Percentiles rank a stretch among this genome's conserved stretches.
These are phyloP conservation scores for Actenoides lindsayi DNA, from an alignment of 2,113 vertebrate genomes.

Conservation along the genomic window DNA sequence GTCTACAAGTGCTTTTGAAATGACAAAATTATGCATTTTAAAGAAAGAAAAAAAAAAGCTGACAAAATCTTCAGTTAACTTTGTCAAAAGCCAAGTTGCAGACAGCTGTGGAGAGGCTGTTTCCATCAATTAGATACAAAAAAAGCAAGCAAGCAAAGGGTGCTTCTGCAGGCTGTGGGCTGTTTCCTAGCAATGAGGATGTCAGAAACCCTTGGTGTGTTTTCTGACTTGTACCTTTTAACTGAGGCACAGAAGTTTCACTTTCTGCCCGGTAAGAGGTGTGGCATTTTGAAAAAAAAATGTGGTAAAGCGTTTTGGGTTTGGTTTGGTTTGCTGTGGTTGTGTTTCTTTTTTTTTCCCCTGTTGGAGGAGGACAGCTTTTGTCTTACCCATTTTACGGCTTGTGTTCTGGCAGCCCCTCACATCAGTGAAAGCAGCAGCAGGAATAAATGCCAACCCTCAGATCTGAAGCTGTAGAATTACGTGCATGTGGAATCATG, in stretches of 20 bases:
- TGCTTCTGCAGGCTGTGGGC: neutral
- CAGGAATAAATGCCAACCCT: neutral
- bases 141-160: neutral
- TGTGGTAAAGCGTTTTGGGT: neutral
- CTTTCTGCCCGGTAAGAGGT: neutral
- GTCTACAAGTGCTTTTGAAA: neutral
- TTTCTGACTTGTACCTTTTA: neutral
- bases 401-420: neutral
- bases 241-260: neutral
- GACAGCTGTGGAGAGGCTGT: neutral
- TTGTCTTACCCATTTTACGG: neutral
- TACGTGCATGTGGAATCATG: neutral
- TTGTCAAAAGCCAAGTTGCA: neutral
- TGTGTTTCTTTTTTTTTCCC: neutral
- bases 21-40: neutral
- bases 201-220: neutral
- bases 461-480: neutral
- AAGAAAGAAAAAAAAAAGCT: neutral
- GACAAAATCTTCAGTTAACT: neutral
- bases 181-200: constrained; percentile 6
- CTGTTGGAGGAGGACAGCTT: neutral
- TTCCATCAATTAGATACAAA: neutral
- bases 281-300: neutral
- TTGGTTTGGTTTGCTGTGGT: too few species aligned
- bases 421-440: neutral